These are phyloP conservation scores for Eupithecia dodoneata DNA, from an alignment of 2,888 invertebrate genomes.

Conservation along the genomic window DNA sequence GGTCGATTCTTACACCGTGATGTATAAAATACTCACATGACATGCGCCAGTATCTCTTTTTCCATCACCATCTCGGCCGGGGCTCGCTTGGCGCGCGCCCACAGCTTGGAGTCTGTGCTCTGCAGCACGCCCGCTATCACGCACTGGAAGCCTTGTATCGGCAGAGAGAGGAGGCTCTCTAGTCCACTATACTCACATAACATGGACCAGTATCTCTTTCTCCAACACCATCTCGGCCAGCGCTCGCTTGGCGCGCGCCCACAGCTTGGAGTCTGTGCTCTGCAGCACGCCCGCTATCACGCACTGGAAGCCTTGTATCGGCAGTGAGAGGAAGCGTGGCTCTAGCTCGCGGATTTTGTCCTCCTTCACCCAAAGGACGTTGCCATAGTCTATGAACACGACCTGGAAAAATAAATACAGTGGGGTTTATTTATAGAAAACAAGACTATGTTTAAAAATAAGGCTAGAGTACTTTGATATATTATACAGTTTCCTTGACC, in stretches of 20 bases:
- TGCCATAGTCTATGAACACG: constrained; percentile 89
- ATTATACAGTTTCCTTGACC: not conserved
- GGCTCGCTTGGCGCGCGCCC: constrained; percentile 48
- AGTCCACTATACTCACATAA: constrained; percentile 58
- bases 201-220: constrained; percentile 54
- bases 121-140: constrained; percentile 69
- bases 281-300: constrained; percentile 71
- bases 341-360: constrained; percentile 82
- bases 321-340: constrained; percentile 77
- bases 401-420: constrained; percentile 64
- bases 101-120: constrained; percentile 39
- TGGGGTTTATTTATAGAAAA: not conserved
- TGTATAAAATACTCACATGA: no score
- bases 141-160: constrained; percentile 84
- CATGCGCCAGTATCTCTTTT: constrained; percentile 53
- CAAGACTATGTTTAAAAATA: not conserved
- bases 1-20: no score
- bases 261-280: constrained; percentile 38
- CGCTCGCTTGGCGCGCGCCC: constrained; percentile 48
- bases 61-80: constrained; percentile 54
- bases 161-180: constrained; percentile 72
- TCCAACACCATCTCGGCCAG: constrained; percentile 54
- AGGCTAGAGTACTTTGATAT: not conserved
- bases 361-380: constrained; percentile 80
- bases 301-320: constrained; percentile 84